Percentiles rank a stretch among this genome's conserved stretches.
Conservation (phyloP, 2,888 invertebrate genomes). For the Coleophora flavipennella region DNA sequence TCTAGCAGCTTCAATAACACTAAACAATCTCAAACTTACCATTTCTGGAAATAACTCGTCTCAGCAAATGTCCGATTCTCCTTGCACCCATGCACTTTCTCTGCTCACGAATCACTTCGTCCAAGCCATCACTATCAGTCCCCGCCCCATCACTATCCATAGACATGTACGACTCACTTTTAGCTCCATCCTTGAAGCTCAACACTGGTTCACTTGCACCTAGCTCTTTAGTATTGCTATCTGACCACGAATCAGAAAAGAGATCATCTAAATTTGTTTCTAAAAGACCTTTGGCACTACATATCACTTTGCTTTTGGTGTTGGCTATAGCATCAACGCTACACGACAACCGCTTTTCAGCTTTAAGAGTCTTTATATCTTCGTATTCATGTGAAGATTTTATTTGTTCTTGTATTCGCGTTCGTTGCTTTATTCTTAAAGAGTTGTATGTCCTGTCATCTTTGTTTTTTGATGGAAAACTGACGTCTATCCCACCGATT, state of each 20-base stretch:
- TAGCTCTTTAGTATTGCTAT: slow-evolving; percentile 51
- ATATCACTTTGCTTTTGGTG: slow-evolving; percentile 62
- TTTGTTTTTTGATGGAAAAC: slow-evolving; percentile 16
- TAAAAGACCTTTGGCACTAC: slow-evolving; percentile 71
- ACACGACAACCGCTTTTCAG: slow-evolving; percentile 52
- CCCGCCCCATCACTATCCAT: slow-evolving; percentile 54
- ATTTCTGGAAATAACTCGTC: slow-evolving; percentile 63
- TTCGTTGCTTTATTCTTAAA: slow-evolving; percentile 47
- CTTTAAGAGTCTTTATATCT: slow-evolving; percentile 30
- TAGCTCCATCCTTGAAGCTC: slow-evolving; percentile 38
- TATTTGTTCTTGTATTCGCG: slow-evolving; percentile 48
- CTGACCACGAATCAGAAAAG: slow-evolving; percentile 51
- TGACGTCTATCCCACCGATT: slow-evolving; percentile 37
- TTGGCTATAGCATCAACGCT: slow-evolving; percentile 61
- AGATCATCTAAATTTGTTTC: slow-evolving; percentile 68
- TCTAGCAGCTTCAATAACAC: too few species aligned
- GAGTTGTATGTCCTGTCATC: slow-evolving; percentile 44
- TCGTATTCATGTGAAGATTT: slow-evolving; percentile 32
- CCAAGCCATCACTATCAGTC: slow-evolving; percentile 57
- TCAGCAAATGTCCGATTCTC: slow-evolving; percentile 54
- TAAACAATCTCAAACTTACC: slow-evolving; percentile 38
- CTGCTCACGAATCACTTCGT: slow-evolving; percentile 55
- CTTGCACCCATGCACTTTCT: slow-evolving; percentile 62
- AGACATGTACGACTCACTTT: slow-evolving; percentile 55
- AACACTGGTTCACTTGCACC: slow-evolving; percentile 62